phyloP scores from a whole-genome alignment of 2,797 vertebrate genomes.

The Hippocampus kuda region DNA sequence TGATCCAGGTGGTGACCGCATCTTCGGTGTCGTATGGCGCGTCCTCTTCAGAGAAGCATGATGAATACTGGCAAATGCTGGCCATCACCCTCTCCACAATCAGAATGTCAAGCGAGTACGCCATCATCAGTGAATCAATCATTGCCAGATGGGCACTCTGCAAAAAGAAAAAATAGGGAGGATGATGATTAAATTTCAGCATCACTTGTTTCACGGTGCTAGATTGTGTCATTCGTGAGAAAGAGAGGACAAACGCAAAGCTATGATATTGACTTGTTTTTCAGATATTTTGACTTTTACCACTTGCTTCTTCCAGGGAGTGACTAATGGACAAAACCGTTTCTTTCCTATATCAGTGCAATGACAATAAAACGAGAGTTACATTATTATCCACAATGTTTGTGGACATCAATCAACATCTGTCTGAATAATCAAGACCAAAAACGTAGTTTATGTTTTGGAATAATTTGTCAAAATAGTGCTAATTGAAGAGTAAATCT shows the following conservation, averaged over 20 bases:
- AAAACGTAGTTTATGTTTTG: neutral
- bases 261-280: too few relatives aligned
- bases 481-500: neutral
- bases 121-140: constrained; percentile 95
- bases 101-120: constrained; percentile 85
- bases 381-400: neutral
- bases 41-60: constrained; percentile 75
- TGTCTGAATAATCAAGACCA: neutral
- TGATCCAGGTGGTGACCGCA: constrained; percentile 90
- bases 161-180: constrained; percentile 1
- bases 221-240: neutral
- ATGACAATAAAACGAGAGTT: neutral
- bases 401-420: neutral
- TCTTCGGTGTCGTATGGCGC: constrained; percentile 90
- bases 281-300: neutral
- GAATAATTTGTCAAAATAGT: neutral
- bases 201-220: neutral
- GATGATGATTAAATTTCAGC: neutral
- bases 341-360: neutral
- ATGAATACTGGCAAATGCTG: constrained; percentile 78
- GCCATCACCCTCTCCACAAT: constrained; percentile 82
- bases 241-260: neutral
- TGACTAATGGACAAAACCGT: neutral
- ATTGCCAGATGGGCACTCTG: constrained; percentile 92
- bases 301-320: neutral